Percentiles rank a stretch among this genome's conserved stretches.
phyloP scores from a whole-genome alignment of 2,797 vertebrate species.

The Danio tinwini region DNA sequence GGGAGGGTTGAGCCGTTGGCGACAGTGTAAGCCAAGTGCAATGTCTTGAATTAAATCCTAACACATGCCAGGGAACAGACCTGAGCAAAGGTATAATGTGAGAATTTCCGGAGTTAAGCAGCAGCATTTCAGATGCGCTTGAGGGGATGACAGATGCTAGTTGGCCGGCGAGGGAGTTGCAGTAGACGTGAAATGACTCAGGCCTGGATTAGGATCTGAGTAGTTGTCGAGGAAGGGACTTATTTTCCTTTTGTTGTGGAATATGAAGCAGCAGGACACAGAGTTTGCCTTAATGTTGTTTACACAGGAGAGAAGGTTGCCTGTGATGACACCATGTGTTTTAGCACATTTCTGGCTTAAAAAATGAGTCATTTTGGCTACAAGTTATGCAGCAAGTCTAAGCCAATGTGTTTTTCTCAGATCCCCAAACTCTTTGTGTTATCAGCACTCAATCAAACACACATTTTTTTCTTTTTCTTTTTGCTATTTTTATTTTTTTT shows the following conservation, averaged over 20 bases:
- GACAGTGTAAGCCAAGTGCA: neutral
- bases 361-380: neutral
- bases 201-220: slow-evolving; percentile 23
- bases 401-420: neutral
- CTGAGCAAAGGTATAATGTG: slow-evolving; percentile 28
- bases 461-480: neutral
- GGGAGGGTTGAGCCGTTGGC: neutral
- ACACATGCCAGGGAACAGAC: slow-evolving; percentile 1
- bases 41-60: slow-evolving; percentile 6
- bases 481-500: neutral
- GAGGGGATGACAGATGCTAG: slow-evolving; percentile 33
- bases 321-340: neutral
- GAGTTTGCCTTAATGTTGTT: neutral
- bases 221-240: neutral
- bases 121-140: neutral
- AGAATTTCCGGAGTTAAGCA: slow-evolving; percentile 5
- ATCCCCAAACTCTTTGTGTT: neutral
- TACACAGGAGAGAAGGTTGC: neutral
- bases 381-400: neutral
- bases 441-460: slow-evolving; percentile 21
- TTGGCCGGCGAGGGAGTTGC: slow-evolving; percentile 9
- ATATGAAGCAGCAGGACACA: neutral
- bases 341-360: neutral
- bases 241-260: slow-evolving; percentile 29
- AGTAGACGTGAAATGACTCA: neutral